phyloP scores from a whole-genome alignment of 2,888 invertebrate species.

The Plusia festucae region DNA sequence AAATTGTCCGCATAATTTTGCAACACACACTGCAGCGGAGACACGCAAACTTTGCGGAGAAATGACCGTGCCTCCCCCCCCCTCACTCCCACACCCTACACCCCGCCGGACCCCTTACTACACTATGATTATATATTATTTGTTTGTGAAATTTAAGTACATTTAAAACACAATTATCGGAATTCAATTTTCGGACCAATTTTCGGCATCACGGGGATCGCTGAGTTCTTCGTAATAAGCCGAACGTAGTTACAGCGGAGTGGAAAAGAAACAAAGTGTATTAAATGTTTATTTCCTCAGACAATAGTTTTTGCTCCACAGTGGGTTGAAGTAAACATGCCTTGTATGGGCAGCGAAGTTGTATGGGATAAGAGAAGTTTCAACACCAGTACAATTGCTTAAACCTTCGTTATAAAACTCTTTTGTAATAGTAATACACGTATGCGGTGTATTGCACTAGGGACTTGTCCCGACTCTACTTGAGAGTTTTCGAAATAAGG shows the following conservation, averaged over 20 bases:
- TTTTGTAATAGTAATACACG: not conserved
- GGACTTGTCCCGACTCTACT: not conserved
- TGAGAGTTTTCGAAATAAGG: not conserved
- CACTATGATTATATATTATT: slow-evolving; percentile 33
- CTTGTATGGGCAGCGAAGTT: not conserved
- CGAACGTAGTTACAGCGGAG: slow-evolving; percentile 17
- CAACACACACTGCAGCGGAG: slow-evolving; percentile 23
- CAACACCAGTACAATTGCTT: not conserved
- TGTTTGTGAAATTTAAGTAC: slow-evolving; percentile 27
- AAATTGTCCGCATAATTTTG: slow-evolving; percentile 40
- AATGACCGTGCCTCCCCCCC: slow-evolving; percentile 11
- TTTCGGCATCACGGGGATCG: slow-evolving; percentile 21
- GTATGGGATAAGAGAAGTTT: not conserved
- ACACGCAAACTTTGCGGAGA: slow-evolving; percentile 19
- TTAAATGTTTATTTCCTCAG: slow-evolving; percentile 21
- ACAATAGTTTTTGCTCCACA: not conserved
- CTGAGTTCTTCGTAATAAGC: slow-evolving; percentile 22
- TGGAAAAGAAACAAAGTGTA: slow-evolving; percentile 18
- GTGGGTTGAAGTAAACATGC: not conserved
- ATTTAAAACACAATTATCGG: slow-evolving; percentile 51
- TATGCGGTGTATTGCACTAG: not conserved
- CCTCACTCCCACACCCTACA: not conserved
- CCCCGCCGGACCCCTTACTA: not conserved
- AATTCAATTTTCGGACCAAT: slow-evolving; percentile 50
- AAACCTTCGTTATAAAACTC: not conserved